Evolutionary conservation across 2,113 vertebrate species (phyloP).

Genomic region (Pedetes capensis): DNA sequence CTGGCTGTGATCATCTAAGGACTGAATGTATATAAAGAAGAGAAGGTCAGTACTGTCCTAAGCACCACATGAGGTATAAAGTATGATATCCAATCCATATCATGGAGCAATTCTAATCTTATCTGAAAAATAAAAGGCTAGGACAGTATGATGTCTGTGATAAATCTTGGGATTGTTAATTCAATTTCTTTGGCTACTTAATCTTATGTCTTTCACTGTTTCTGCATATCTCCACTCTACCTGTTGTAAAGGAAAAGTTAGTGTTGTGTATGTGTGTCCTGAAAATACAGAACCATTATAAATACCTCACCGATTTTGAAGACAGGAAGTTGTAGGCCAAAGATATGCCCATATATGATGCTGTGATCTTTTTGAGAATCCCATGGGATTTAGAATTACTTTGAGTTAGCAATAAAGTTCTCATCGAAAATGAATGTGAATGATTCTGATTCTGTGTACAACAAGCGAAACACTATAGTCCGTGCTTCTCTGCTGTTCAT

Average conservation of each 20-base stretch:
- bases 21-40: neutral
- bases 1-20: neutral
- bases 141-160: neutral
- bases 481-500: no score
- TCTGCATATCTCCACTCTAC: neutral
- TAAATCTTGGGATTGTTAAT: neutral
- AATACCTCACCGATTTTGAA: neutral
- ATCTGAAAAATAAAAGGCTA: neutral
- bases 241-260: neutral
- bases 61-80: neutral
- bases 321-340: neutral
- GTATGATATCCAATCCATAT: neutral
- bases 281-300: neutral
- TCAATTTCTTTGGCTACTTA: neutral
- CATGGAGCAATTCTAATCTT: neutral
- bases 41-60: accelerated
- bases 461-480: no score
- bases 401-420: neutral
- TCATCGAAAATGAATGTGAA: neutral
- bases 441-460: neutral
- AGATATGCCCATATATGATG: neutral
- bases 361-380: neutral
- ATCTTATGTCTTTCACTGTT: neutral
- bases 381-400: neutral
- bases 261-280: neutral